Conservation (phyloP, 2,888 invertebrate species). For the Meiosimyza decipiens region DNA sequence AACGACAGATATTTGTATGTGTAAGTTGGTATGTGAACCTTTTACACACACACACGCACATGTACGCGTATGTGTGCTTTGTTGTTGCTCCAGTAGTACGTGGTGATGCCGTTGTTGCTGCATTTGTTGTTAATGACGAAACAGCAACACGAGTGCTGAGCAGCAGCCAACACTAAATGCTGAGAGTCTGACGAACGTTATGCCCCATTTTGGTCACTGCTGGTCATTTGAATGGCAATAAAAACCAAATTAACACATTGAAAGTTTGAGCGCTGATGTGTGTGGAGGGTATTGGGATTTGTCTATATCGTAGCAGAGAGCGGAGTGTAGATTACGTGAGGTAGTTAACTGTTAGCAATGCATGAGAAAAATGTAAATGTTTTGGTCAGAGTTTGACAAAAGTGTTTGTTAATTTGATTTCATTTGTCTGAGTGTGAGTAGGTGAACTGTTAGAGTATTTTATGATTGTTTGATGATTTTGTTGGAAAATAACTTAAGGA, state of each 20-base stretch:
- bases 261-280: too few relatives aligned
- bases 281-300: too few relatives aligned
- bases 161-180: conserved; percentile 1
- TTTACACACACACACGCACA: conserved; percentile 51
- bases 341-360: too few relatives aligned
- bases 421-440: too few relatives aligned
- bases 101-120: conserved; percentile 20
- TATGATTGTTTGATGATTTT: too few relatives aligned
- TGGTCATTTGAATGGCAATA: conserved; percentile 29
- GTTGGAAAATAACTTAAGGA: too few relatives aligned
- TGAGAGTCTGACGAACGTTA: neutral
- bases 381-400: too few relatives aligned
- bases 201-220: neutral
- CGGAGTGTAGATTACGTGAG: too few relatives aligned
- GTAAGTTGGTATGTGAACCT: conserved; percentile 43
- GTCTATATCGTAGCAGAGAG: too few relatives aligned
- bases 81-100: conserved; percentile 1
- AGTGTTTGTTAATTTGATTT: too few relatives aligned
- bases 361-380: too few relatives aligned
- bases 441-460: too few relatives aligned
- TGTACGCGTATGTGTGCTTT: conserved; percentile 42
- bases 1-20: conserved; percentile 21
- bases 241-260: conserved; percentile 28
- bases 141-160: neutral
- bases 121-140: conserved; percentile 21